These are phyloP conservation scores for Cyanocitta stelleri DNA, from an alignment of 2,113 vertebrate genomes.

Conservation along the genomic window DNA sequence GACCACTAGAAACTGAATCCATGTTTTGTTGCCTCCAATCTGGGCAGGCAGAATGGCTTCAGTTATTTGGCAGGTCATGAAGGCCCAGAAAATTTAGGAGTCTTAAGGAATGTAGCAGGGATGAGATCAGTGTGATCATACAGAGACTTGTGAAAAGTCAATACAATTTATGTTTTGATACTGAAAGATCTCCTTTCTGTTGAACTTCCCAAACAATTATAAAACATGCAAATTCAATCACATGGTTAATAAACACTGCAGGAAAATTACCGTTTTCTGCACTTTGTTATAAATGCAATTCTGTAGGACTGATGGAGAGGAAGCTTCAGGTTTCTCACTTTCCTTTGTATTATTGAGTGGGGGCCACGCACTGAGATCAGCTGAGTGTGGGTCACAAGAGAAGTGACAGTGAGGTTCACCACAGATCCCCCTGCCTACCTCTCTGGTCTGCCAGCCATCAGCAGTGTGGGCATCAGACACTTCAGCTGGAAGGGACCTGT, in stretches of 20 bases:
- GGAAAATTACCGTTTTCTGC: not conserved
- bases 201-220: not conserved
- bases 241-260: not conserved
- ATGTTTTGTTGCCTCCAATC: not conserved
- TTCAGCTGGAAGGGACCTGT: not conserved
- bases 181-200: not conserved
- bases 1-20: not conserved
- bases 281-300: not conserved
- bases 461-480: not conserved
- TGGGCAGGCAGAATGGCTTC: not conserved
- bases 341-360: not conserved
- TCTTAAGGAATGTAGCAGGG: not conserved
- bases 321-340: slow-evolving; percentile 33
- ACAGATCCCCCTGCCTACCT: not conserved
- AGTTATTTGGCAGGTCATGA: not conserved
- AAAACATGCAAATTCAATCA: not conserved
- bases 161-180: not conserved
- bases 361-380: not conserved
- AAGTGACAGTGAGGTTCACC: not conserved
- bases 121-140: not conserved
- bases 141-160: not conserved
- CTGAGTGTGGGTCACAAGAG: not conserved
- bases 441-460: not conserved
- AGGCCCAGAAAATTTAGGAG: not conserved
- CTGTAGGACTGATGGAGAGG: not conserved